Evolutionary conservation across 1,140 invertebrate species (phyloP).

Genomic region (Manduca sexta): DNA sequence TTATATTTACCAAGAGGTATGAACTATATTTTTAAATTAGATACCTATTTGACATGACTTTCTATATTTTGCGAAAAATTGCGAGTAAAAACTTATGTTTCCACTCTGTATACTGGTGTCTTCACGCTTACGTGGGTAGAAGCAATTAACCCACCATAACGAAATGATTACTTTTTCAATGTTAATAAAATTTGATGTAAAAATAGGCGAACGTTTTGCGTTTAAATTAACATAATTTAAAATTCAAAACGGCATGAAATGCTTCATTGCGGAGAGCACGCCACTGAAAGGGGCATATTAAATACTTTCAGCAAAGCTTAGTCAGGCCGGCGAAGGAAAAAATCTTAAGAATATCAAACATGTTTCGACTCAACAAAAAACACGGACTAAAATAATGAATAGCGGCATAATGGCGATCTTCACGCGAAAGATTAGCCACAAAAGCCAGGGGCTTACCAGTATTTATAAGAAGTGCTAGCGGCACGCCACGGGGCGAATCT

Average conservation of each 20-base stretch:
- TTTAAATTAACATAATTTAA: constrained; percentile 51
- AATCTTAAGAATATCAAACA: constrained; percentile 50
- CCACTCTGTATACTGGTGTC: too few species aligned
- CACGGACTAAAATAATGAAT: constrained; percentile 66
- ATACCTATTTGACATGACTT: background rate
- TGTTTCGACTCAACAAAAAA: constrained; percentile 63
- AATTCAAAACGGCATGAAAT: constrained; percentile 53
- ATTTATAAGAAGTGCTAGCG: constrained; percentile 68
- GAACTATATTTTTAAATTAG: too few species aligned
- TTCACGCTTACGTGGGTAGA: too few species aligned
- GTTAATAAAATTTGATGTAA: constrained; percentile 17
- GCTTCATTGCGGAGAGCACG: constrained; percentile 39
- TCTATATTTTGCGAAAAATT: too few species aligned
- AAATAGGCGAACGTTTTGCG: constrained; percentile 17
- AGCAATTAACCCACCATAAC: background rate
- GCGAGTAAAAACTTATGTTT: too few species aligned
- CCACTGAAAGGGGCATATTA: constrained; percentile 43
- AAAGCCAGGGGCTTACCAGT: constrained; percentile 66
- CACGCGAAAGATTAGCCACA: constrained; percentile 70
- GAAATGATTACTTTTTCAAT: constrained; percentile 8
- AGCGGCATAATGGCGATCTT: constrained; percentile 69
- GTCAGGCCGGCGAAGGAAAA: constrained; percentile 31
- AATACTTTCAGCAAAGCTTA: constrained; percentile 46
- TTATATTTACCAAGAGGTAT: too few species aligned
- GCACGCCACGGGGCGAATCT: constrained; percentile 48